Evolutionary conservation across 2,113 vertebrate species (phyloP).

Genomic region (Festucalex cinctus): DNA sequence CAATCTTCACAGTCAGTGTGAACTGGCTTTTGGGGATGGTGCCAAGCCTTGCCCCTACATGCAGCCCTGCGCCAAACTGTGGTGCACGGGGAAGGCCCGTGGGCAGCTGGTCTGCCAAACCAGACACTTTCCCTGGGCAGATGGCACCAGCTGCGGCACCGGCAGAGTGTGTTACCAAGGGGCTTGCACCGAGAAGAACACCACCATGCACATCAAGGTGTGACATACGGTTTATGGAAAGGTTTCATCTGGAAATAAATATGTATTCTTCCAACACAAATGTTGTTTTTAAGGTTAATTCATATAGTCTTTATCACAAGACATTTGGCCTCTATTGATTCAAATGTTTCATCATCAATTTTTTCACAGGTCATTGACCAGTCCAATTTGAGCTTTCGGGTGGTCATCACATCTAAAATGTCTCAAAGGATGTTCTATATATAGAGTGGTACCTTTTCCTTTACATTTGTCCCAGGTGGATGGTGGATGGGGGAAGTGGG

Average conservation of each 20-base stretch:
- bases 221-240: slow-evolving; percentile 73
- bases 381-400: background rate
- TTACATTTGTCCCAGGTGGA: slow-evolving; percentile 79
- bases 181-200: slow-evolving; percentile 76
- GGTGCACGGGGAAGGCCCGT: slow-evolving; percentile 92
- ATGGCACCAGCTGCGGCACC: slow-evolving; percentile 87
- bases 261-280: too few species aligned
- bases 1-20: slow-evolving; percentile 87
- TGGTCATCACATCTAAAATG: background rate
- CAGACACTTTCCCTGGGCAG: slow-evolving; percentile 96
- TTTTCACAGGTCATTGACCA: too few species aligned
- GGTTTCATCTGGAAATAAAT: too few species aligned
- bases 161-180: slow-evolving; percentile 85
- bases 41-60: slow-evolving; percentile 95
- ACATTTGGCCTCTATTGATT: too few species aligned
- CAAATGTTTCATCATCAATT: too few species aligned
- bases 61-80: slow-evolving; percentile 90
- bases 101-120: slow-evolving; percentile 95
- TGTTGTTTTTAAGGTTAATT: background rate
- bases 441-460: background rate
- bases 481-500: slow-evolving; percentile 92
- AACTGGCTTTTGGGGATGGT: slow-evolving; percentile 88
- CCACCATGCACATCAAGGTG: slow-evolving; percentile 32
- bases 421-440: background rate
- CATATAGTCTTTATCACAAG: background rate